Evolutionary conservation across 2,888 invertebrate genomes (phyloP).

Genomic region (Netelia inedita): DNA sequence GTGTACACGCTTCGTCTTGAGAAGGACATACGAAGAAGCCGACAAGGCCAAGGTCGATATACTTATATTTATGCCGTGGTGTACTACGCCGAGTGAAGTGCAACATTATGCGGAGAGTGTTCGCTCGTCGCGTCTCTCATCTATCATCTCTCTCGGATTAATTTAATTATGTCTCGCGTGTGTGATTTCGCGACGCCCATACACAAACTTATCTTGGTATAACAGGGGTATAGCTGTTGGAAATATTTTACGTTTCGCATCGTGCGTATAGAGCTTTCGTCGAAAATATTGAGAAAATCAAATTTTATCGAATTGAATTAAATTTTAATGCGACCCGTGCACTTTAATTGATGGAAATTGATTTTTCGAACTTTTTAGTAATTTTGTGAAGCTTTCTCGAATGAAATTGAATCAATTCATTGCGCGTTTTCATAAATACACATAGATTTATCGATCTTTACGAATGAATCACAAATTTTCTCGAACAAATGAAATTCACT

Average conservation of each 20-base stretch:
- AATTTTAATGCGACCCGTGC: no score
- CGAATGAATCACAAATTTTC: no score
- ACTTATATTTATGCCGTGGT: constrained; percentile 36
- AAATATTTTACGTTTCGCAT: neutral
- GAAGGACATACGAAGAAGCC: constrained; percentile 39
- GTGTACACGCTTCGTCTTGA: constrained; percentile 37
- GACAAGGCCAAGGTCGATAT: constrained; percentile 61
- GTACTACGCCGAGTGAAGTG: constrained; percentile 58
- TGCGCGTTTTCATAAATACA: no score
- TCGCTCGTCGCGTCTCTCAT: constrained; percentile 41
- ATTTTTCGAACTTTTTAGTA: no score
- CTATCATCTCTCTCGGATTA: constrained; percentile 59
- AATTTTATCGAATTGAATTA: no score
- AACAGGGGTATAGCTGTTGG: neutral
- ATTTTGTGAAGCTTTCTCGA: no score
- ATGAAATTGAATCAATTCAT: no score
- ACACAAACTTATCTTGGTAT: constrained; percentile 2
- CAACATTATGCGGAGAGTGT: constrained; percentile 57
- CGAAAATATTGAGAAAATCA: no score
- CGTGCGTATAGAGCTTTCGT: no score
- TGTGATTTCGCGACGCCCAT: constrained; percentile 60
- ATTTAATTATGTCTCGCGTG: constrained; percentile 67
- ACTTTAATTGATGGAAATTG: no score
- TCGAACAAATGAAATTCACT: no score
- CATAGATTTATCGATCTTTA: no score